Base-by-base conservation (phyloP, 2,113 vertebrate genomes). In the Theristicus caerulescens region DNA sequence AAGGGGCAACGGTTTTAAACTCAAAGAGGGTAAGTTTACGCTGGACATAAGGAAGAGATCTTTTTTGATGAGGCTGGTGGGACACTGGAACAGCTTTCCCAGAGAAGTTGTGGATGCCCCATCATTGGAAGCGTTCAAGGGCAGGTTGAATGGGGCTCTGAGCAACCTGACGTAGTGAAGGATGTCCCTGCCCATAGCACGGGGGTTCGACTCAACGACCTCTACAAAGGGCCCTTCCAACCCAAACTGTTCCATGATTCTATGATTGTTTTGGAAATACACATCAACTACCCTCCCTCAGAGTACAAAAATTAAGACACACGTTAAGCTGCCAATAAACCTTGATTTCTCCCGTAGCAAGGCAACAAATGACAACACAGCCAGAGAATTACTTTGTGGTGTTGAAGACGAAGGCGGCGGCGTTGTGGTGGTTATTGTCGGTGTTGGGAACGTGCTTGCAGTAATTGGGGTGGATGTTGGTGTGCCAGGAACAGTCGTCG, bases 341-440 rank as follows among this genome's bases (percentile, higher is more conserved):
- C 22, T 7, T 10, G 3, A 29, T 22, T 42, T 34, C 38, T 42
- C 38, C 38, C 24, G 12, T 32, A 42, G 17, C 49, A 65, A 54
- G 18, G 24, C 31, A 65, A 80, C 32, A 44, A 10, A 16, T 2
- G 9, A 44, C 5, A 66, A 7, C 32, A 46, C 32, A 29, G 19
- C 17, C 32, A 66, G 51, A 36, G 5, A 44, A 38, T 16, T 81
- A 81, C 78, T 2, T 42, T 8, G 2, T 18, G 12, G 20, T 32
- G 12, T 13, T 34, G 17, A 2, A 31, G 21, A 1, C 0, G 47
- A 31, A 34, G 46, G 9, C 2, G 0, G 1, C 1, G 7, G 9
- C 0, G 6, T 12, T 27, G 13, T 54, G 4, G 6, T 10, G 1
- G 44, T 66, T 40, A 40, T 40, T 36, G 32, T 58, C 70, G 16